These are phyloP conservation scores for pig (Sus scrofa) DNA, from an alignment of 2,113 vertebrate genomes.

Conservation along the genomic window DNA sequence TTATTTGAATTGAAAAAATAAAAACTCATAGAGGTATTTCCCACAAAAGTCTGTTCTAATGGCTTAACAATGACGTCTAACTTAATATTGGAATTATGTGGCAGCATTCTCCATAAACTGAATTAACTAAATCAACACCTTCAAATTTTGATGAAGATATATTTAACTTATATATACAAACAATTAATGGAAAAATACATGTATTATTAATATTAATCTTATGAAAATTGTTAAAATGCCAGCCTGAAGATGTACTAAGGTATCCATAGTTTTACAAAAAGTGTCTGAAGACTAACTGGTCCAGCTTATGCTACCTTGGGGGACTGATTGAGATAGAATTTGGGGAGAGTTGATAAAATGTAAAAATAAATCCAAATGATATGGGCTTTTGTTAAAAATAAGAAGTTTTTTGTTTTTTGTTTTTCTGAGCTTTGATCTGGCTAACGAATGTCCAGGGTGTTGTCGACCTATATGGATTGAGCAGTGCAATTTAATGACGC, in stretches of 20 bases:
- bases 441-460: not conserved
- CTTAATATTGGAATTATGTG: not conserved
- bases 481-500: not conserved
- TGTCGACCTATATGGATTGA: not conserved
- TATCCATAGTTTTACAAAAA: not conserved
- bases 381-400: not conserved
- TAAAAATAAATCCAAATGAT: not conserved
- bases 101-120: not conserved
- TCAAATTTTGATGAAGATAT: not conserved
- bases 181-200: not conserved
- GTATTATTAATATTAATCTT: not conserved
- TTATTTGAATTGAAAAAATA: not conserved
- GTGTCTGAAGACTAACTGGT: not conserved
- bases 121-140: not conserved
- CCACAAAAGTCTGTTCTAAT: not conserved
- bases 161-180: not conserved
- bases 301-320: not conserved
- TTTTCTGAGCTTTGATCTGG: not conserved
- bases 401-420: not conserved
- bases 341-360: not conserved
- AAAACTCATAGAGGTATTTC: not conserved
- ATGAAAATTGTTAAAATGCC: not conserved
- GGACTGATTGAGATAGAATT: not conserved
- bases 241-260: not conserved
- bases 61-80: not conserved